A percentile compares a stretch with the other conserved stretches of the same genome.
Evolutionary conservation across 2,113 vertebrate genomes (phyloP).

Genomic region (Carettochelys insculpta): DNA sequence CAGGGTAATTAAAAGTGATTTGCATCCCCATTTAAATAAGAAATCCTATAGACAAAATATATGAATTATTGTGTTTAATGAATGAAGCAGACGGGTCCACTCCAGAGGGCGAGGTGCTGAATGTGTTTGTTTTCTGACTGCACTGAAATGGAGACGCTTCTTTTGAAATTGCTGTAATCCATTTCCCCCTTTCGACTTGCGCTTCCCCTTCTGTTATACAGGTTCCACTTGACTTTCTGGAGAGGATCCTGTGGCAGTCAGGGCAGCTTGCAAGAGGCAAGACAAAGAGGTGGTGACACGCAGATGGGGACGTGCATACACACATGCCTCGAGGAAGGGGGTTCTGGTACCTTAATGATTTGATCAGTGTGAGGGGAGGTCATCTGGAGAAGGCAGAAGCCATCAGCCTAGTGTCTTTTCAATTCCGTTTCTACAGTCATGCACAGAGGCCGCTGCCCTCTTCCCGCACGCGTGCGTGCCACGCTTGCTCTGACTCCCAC

Average conservation of each 20-base stretch:
- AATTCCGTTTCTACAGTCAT: too few relatives aligned
- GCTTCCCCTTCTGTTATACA: background rate
- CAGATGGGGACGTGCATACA: rapidly evolving
- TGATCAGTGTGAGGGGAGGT: background rate
- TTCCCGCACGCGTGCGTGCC: too few relatives aligned
- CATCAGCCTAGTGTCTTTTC: background rate
- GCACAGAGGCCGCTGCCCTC: too few relatives aligned
- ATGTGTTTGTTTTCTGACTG: background rate
- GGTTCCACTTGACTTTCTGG: background rate
- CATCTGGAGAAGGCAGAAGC: background rate
- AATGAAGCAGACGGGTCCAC: background rate
- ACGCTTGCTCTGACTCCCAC: rapidly evolving
- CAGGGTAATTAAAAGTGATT: background rate
- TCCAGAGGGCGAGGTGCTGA: rapidly evolving
- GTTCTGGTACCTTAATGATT: background rate
- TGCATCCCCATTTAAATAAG: background rate
- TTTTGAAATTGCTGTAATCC: background rate
- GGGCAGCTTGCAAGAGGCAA: background rate
- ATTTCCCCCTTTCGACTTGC: background rate
- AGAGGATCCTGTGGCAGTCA: background rate
- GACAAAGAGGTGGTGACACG: rapidly evolving
- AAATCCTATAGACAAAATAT: conserved; percentile 9
- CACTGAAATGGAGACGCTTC: background rate
- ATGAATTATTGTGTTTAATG: background rate
- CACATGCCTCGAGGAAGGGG: background rate